Conservation (phyloP, 2,888 invertebrate species). For the Neoitamus cyanurus region DNA sequence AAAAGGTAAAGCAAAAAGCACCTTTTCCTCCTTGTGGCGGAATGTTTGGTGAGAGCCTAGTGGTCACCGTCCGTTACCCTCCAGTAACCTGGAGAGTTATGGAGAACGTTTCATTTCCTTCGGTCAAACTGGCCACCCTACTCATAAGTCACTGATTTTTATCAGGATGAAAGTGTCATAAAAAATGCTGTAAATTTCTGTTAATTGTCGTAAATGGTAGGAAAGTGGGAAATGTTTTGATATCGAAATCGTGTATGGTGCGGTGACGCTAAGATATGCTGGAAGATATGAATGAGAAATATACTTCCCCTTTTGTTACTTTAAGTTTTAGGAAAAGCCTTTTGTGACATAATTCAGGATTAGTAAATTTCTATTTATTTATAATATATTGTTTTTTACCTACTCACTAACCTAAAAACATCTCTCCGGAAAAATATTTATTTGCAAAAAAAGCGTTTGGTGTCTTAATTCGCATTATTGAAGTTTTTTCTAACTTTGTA, state of each 20-base stretch:
- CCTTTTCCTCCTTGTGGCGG: background rate
- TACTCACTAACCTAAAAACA: no score
- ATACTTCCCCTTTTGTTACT: background rate
- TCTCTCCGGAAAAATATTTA: no score
- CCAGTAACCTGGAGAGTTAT: background rate
- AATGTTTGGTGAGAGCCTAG: background rate
- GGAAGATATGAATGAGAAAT: background rate
- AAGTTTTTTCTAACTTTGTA: no score
- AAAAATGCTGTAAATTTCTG: constrained; percentile 17
- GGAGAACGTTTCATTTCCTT: background rate
- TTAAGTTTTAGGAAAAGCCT: no score
- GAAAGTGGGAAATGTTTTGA: background rate
- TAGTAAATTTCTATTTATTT: no score
- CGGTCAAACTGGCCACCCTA: background rate
- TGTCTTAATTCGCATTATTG: no score
- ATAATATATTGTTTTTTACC: no score
- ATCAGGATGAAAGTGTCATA: constrained; percentile 6
- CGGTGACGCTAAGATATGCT: background rate
- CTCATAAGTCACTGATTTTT: constrained; percentile 39
- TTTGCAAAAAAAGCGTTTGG: no score
- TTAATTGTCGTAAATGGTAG: constrained; percentile 8
- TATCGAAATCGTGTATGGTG: background rate
- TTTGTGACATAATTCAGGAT: no score
- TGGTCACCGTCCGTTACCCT: constrained; percentile 39
- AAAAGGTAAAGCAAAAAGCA: background rate